Evolutionary conservation across 2,113 vertebrate species (phyloP), one percentile per base, ranked within the genome.

Genomic region (Phylloscopus whistleri): DNA sequence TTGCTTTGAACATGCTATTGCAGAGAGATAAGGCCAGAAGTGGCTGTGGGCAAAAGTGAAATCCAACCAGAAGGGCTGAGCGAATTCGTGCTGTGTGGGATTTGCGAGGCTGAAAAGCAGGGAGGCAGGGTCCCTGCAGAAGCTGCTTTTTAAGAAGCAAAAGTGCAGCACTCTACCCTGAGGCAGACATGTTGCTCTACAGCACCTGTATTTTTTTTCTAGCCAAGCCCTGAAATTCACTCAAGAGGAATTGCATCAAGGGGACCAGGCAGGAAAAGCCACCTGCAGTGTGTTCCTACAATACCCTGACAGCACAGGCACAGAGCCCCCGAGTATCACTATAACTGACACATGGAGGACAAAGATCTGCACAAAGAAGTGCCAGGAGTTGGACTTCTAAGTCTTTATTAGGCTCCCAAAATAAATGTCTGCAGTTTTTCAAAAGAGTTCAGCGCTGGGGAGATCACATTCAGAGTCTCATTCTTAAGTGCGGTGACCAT

Each of bases 361-460:
- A 85, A 93, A 88, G 72, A 84, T 44, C 75, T 77, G 35, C 75
- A 89, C 72, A 87, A 73, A 87, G 22, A 73, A 73, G n/a, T 69
- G 39, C 46, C 78, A 74, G 23, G 51, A 93, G 46, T 23, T 15
- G 1, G 48, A 44, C 30, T 68, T 95, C 33, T 55, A 69, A 74
- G 31, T 72, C 85, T 72, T 88, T 84, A 70, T 67, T 59, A 80
- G 33, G 9, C 56, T 83, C 48, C 52, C 22, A 67, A 73, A 96
- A 92, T 72, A 90, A 92, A 87, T 33, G 31, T 37, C 60, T 81
- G 49, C 16, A 30, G 44, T 90, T 93, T 90, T 89, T 60, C 44
- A 37, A 59, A 93, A 37, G 52, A 49, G 11, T 78, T 87, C 33
- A 68, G 35, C 28, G 7, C 68, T 37, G 35, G 52, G 60, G 68